Base-by-base conservation (phyloP, 2,113 vertebrate genomes). In the Neodontobutis hainanensis region DNA sequence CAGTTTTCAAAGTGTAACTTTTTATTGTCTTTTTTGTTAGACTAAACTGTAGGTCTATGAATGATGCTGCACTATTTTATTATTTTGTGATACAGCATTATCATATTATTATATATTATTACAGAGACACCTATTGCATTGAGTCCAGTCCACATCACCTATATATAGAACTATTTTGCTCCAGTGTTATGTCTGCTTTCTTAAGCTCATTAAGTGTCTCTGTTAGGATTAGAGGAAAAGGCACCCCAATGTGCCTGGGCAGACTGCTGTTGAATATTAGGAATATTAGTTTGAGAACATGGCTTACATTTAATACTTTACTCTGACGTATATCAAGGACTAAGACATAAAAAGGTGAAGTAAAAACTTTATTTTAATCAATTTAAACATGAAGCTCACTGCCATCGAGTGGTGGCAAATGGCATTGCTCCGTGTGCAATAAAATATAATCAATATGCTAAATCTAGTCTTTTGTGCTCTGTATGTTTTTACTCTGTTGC, bases 381-480 rank as follows among this genome's bases (percentile, higher is more conserved):
- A 4, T 61, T 19, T 12, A 42, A 59, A 69, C 48, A 77, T 14
- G n/a, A 75, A 75, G 58, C 43, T 53, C 78, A 85, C 80, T 74
- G 92, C 90, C 92, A 77, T 78, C 92, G 87, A 76, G 90, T 89
- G 92, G 91, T 75, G 68, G 68, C 64, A 19, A 66, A 50, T 46
- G 44, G 68, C 66, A 82, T 44, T 70, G 40, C 80, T 58, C 11
- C 52, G 14, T 66, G 8, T 12, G 11, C 11, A 53, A 34, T 10
- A 8, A 19, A 11, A 15, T 27, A 11, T 46, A 14, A 46, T 43
- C 42, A 11, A 43, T 8, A 43, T 43, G 10, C 10, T 8, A 43
- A 43, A 43, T 43, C 6, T 43, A 27, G 19, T 27, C 19, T 27
- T 27, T 27, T 27, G 19, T 27, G 19, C 3, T 27, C 3, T 27